Evolutionary conservation across 2,797 vertebrate species (phyloP).

Genomic region (Telmatherina bonti): DNA sequence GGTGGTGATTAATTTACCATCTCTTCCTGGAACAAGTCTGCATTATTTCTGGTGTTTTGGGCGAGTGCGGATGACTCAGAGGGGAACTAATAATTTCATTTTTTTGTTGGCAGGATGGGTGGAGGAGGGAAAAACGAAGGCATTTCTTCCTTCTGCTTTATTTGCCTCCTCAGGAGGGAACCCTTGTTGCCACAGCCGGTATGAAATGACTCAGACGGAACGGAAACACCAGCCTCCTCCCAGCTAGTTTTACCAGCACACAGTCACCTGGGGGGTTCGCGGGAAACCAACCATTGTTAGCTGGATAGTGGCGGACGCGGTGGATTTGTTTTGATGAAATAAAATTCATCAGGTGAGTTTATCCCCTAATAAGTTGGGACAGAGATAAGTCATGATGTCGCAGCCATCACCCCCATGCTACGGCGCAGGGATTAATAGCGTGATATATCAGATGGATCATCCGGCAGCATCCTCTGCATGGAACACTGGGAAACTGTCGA

Average conservation of each 20-base stretch:
- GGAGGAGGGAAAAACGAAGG: slow-evolving; percentile 50
- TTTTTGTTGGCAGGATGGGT: slow-evolving; percentile 61
- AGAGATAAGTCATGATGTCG: no score
- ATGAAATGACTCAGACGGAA: slow-evolving; percentile 61
- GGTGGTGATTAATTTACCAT: no score
- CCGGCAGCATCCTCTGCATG: no score
- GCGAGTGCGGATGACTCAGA: slow-evolving; percentile 60
- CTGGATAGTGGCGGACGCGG: not conserved
- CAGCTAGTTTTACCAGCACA: not conserved
- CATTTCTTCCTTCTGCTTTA: slow-evolving; percentile 51
- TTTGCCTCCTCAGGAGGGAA: slow-evolving; percentile 55
- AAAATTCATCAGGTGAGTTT: slow-evolving; percentile 13
- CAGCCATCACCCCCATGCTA: no score
- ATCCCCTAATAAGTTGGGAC: not conserved
- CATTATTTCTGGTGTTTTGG: not conserved
- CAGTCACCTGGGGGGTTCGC: slow-evolving; percentile 14
- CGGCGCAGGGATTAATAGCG: no score
- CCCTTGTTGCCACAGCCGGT: slow-evolving; percentile 42
- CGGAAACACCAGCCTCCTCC: slow-evolving; percentile 53
- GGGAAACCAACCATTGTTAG: slow-evolving; percentile 55
- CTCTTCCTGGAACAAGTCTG: slow-evolving; percentile 22
- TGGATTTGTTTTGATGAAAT: slow-evolving; percentile 24
- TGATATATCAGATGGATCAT: no score
- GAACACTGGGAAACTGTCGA: no score
- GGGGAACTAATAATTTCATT: slow-evolving; percentile 53